phyloP scores from a whole-genome alignment of 2,888 invertebrate genomes.

The Drosophila yooni region DNA sequence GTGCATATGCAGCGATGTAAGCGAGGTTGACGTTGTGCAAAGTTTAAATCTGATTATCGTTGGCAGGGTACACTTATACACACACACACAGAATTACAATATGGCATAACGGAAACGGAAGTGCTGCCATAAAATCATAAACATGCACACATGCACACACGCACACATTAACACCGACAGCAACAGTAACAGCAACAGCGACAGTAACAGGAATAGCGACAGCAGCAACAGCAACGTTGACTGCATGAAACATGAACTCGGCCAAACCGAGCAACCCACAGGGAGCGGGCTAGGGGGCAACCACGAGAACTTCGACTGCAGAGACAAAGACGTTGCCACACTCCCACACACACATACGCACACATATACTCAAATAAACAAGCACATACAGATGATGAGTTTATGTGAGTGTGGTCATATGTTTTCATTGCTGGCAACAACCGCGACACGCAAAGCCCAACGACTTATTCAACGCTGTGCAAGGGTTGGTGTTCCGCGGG shows the following conservation, averaged over 20 bases:
- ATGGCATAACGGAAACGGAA: conserved; percentile 76
- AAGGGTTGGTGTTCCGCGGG: background rate
- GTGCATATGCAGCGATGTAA: conserved; percentile 63
- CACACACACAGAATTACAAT: conserved; percentile 48
- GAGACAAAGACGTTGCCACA: conserved; percentile 59
- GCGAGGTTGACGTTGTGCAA: conserved; percentile 78
- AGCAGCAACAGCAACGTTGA: conserved; percentile 19
- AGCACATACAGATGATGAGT: conserved; percentile 5
- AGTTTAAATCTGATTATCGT: conserved; percentile 81
- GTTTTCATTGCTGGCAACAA: conserved; percentile 53
- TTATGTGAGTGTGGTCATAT: conserved; percentile 29
- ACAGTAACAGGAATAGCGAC: background rate
- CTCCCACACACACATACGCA: background rate
- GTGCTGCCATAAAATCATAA: conserved; percentile 82
- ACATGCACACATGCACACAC: conserved; percentile 67
- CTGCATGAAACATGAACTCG: conserved; percentile 78
- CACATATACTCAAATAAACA: conserved; percentile 9
- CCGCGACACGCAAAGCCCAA: conserved; percentile 62
- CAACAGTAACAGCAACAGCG: background rate
- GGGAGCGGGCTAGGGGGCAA: conserved; percentile 1
- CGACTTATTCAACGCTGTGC: conserved; percentile 51
- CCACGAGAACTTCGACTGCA: conserved; percentile 41
- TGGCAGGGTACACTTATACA: conserved; percentile 45
- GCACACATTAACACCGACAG: conserved; percentile 31
- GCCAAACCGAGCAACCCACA: conserved; percentile 54